Base-by-base conservation (phyloP, 2,797 vertebrate genomes). In the Myotis findleyi region DNA sequence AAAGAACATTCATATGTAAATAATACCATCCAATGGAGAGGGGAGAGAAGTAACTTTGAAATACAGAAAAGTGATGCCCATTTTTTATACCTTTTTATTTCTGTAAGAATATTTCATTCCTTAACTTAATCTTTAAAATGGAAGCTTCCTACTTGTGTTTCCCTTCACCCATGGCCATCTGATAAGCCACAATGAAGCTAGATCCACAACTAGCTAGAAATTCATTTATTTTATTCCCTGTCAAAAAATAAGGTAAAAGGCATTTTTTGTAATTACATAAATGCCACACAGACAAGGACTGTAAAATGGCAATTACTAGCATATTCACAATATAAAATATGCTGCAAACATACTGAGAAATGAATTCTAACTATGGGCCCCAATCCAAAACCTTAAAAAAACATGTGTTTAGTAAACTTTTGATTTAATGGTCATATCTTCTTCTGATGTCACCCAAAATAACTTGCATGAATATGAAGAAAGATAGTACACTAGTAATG, bases 231-330 rank as follows among this genome's bases (percentile, higher is more conserved):
- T 95, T 90, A 73, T 64, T 94, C 10, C 38, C 9, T 93, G 20
- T 21, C 93, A 93, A 71, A 94, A 95, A 94, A 72, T 55, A 76
- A 62, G 57, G 36, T 89, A 86, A 94, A 91, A 85, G 41, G 4
- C 62, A 95, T 94, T 93, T 96, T 96, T 7, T 95, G 38, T 94
- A 87, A 86, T 91, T 80, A 81, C 16, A 97, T 90, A 94, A 89
- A 92, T 66, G 23, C 3, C 59, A 94, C n/a, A 92, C 2, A 90
- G 12, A 8, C 30, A 85, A 95, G 11, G 72, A 23, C 41, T 92
- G 17, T 7, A 80, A 96, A 92, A 89, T 17, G 49, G 38, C 84
- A 82, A 88, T 83, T 88, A 62, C 57, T 62, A 62, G 57, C 27
- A 79, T 16, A 89, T 27, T 87, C 25, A 93, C 21, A 96, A 72